Conservation (phyloP, 2,888 invertebrate species). For the Protonemura montana region DNA sequence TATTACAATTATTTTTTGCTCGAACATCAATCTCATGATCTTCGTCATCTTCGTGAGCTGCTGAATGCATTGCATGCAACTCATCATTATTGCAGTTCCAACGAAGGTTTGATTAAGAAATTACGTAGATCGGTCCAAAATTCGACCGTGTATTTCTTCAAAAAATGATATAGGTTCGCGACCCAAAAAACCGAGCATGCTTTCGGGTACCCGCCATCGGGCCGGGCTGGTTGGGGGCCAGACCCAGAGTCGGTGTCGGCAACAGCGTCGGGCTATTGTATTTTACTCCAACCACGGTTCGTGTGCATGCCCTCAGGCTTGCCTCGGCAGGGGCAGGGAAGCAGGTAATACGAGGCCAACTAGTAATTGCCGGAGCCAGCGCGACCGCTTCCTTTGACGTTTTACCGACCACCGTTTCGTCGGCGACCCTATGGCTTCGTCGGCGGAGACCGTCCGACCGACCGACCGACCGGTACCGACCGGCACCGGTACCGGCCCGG, state of each 20-base stretch:
- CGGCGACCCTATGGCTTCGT: neutral
- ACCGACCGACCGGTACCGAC: neutral
- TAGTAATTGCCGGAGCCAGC: constrained; percentile 49
- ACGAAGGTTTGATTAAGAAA: constrained; percentile 7
- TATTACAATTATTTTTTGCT: neutral
- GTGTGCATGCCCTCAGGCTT: constrained; percentile 24
- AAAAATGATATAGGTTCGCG: neutral
- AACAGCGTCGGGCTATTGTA: neutral
- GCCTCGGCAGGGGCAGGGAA: constrained; percentile 39
- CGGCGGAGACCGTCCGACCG: no score
- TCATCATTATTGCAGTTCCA: neutral
- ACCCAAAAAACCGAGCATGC: neutral
- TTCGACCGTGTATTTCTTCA: constrained; percentile 29
- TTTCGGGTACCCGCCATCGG: neutral
- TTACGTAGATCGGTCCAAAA: constrained; percentile 17
- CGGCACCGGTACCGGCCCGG: neutral
- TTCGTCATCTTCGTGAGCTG: neutral
- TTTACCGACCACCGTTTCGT: constrained; percentile 33
- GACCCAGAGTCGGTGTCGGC: constrained; percentile 19
- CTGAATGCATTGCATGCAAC: neutral
- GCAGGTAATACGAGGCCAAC: constrained; percentile 51
- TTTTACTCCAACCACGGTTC: neutral
- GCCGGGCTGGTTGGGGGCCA: neutral
- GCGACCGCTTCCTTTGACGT: constrained; percentile 49
- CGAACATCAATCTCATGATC: neutral